phyloP scores from a whole-genome alignment of 2,888 invertebrate species.

The Agrilus cyanescens region DNA sequence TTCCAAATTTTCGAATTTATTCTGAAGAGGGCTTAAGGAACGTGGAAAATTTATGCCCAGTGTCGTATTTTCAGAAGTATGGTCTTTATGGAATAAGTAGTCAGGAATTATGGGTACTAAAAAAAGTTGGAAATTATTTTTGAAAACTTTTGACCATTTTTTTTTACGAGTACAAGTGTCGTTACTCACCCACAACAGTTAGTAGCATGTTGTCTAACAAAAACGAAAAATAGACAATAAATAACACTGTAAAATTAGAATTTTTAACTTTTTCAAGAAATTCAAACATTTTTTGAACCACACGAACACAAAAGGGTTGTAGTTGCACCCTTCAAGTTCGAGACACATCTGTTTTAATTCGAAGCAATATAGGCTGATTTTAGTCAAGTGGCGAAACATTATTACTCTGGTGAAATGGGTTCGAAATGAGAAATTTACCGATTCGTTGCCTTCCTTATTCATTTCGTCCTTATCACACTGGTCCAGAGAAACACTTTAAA shows the following conservation, averaged over 20 bases:
- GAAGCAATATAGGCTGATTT: slow-evolving; percentile 6
- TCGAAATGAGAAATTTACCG: slow-evolving; percentile 27
- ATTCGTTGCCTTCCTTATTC: slow-evolving; percentile 13
- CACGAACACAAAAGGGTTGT: slow-evolving; percentile 8
- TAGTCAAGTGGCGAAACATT: too few species aligned
- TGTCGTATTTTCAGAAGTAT: too few species aligned
- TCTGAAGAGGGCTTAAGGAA: slow-evolving; percentile 33
- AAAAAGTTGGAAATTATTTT: too few species aligned
- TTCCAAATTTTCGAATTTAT: slow-evolving; percentile 35
- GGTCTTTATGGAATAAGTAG: slow-evolving; percentile 49
- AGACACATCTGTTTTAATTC: slow-evolving; percentile 17
- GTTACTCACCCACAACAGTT: slow-evolving; percentile 72
- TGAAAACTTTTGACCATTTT: neutral
- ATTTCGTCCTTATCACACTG: slow-evolving; percentile 11
- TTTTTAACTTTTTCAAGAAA: slow-evolving; percentile 15
- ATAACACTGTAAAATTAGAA: slow-evolving; percentile 35
- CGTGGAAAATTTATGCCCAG: slow-evolving; percentile 5
- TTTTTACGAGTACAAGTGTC: neutral
- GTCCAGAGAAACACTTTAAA: slow-evolving; percentile 2
- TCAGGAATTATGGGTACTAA: slow-evolving; percentile 73
- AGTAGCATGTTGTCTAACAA: slow-evolving; percentile 77
- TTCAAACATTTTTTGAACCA: slow-evolving; percentile 10
- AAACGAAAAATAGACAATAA: slow-evolving; percentile 60
- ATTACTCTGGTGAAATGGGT: slow-evolving; percentile 15
- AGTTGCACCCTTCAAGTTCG: neutral